Evolutionary conservation across 2,113 vertebrate species (phyloP).

Genomic region (Mixornis gularis): DNA sequence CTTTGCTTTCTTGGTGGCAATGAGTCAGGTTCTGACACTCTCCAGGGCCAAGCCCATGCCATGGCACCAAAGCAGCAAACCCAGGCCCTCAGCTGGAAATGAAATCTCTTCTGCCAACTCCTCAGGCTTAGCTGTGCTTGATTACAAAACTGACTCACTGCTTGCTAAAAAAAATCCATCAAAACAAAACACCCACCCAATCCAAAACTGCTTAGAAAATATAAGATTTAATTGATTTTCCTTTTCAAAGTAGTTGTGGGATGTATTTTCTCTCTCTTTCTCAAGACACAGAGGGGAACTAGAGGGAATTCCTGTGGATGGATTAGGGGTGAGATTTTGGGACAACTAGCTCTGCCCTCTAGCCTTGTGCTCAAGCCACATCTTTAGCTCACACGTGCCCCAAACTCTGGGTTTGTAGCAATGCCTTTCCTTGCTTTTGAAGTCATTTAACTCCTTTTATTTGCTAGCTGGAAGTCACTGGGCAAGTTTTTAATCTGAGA

Average conservation of each 20-base stretch:
- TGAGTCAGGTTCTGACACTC: background rate
- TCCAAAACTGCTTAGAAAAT: background rate
- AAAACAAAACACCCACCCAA: background rate
- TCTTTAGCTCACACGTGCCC: rapidly evolving
- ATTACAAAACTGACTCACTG: background rate
- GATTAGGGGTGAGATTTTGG: background rate
- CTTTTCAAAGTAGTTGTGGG: background rate
- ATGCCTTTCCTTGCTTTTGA: background rate
- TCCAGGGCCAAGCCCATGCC: background rate
- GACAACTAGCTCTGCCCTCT: background rate
- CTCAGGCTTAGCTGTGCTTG: background rate
- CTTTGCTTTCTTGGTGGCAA: background rate
- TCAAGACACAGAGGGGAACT: background rate
- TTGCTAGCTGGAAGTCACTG: background rate
- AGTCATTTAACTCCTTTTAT: background rate
- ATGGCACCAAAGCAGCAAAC: background rate
- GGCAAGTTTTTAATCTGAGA: background rate
- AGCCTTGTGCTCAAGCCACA: background rate
- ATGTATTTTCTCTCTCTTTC: background rate
- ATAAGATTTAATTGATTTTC: background rate
- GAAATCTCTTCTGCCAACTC: background rate
- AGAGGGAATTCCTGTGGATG: background rate
- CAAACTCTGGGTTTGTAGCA: background rate
- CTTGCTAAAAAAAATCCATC: background rate
- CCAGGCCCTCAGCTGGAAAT: background rate